Percentiles rank a stretch among this genome's conserved stretches.
phyloP scores from a whole-genome alignment of 2,797 vertebrate genomes.

The Karalla daura region DNA sequence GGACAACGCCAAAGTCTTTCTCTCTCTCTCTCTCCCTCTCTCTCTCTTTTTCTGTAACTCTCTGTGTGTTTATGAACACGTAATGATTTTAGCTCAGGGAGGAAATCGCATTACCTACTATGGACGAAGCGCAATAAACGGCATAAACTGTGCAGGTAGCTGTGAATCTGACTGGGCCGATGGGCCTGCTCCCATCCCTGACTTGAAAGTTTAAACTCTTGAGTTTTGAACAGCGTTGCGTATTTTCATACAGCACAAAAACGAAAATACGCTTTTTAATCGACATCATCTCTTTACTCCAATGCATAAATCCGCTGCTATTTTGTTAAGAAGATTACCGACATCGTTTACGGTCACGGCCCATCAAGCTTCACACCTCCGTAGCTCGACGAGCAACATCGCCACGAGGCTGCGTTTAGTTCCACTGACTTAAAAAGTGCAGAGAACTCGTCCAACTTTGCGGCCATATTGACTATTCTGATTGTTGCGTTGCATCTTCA shows the following conservation, averaged over 20 bases:
- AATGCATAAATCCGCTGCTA: neutral
- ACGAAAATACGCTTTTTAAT: neutral
- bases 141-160: slow-evolving; percentile 4
- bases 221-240: neutral
- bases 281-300: neutral
- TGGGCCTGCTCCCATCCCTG: neutral
- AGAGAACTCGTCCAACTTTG: neutral
- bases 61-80: slow-evolving; percentile 16
- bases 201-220: slow-evolving; percentile 22
- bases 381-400: neutral
- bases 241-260: neutral
- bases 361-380: neutral
- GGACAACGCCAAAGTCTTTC: slow-evolving; percentile 55
- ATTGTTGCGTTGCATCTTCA: slow-evolving; percentile 22
- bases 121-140: slow-evolving; percentile 19
- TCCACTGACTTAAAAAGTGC: neutral
- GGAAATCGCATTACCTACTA: neutral
- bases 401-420: neutral
- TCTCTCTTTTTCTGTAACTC: too few species aligned
- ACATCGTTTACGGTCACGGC: neutral
- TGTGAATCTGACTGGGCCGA: too few species aligned
- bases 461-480: neutral
- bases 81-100: slow-evolving; percentile 28
- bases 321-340: neutral
- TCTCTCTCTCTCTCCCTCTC: slow-evolving; percentile 8